Evolutionary conservation across 2,113 vertebrate genomes (phyloP).

Genomic region (Synchiropus splendidus): DNA sequence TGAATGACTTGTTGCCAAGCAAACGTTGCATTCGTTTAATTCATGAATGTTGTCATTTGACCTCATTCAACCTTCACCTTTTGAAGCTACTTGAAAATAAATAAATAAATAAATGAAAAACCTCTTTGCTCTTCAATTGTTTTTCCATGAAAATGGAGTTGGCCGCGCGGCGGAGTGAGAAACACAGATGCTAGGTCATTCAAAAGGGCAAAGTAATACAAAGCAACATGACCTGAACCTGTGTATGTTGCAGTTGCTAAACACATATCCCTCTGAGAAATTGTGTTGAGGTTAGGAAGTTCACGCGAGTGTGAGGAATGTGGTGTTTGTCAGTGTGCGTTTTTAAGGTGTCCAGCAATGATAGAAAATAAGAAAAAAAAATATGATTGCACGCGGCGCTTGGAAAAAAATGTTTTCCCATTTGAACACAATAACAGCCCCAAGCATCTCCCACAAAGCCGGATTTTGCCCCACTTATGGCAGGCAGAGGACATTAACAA

Average conservation of each 20-base stretch:
- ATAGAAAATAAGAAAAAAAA: slow-evolving; percentile 3
- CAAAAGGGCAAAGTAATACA: slow-evolving; percentile 30
- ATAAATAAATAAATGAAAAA: too few relatives aligned
- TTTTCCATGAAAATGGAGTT: slow-evolving; percentile 42
- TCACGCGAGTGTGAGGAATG: slow-evolving; percentile 1
- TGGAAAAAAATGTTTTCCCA: too few relatives aligned
- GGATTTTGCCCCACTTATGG: slow-evolving; percentile 16
- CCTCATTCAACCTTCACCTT: too few relatives aligned
- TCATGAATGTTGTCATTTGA: too few relatives aligned
- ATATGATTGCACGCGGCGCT: slow-evolving; percentile 47
- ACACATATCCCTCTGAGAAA: slow-evolving; percentile 33
- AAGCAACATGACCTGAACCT: slow-evolving; percentile 42
- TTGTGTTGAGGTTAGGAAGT: slow-evolving; percentile 2
- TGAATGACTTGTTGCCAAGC: too few relatives aligned
- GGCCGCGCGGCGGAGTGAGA: slow-evolving; percentile 18
- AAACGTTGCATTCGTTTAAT: too few relatives aligned
- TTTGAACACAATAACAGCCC: slow-evolving; percentile 49
- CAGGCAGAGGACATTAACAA: slow-evolving; percentile 19
- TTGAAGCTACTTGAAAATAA: too few relatives aligned
- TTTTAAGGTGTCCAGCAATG: slow-evolving; percentile 37
- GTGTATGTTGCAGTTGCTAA: slow-evolving; percentile 38
- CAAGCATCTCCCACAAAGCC: slow-evolving; percentile 37
- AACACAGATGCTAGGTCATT: slow-evolving; percentile 18
- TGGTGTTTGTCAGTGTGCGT: slow-evolving; percentile 9
- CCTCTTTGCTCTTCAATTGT: slow-evolving; percentile 1